Evolutionary conservation across 2,888 invertebrate genomes (phyloP).

Genomic region (Cantharis rustica): DNA sequence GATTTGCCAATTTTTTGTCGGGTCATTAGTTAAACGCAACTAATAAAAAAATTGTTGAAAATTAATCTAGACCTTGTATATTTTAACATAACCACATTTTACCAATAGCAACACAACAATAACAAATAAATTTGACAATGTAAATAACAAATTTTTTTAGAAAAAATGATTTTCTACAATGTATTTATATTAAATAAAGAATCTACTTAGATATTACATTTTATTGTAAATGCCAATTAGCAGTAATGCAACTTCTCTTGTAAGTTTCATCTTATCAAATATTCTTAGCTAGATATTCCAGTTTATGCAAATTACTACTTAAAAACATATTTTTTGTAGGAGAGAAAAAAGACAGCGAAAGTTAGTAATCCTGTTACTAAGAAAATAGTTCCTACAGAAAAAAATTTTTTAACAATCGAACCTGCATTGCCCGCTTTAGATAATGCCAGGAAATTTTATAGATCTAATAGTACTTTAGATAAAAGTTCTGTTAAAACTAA

Average conservation of each 20-base stretch:
- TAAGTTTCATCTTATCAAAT: constrained; percentile 36
- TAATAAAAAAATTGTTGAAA: too few species aligned
- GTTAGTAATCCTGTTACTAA: constrained; percentile 47
- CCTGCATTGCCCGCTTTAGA: constrained; percentile 47
- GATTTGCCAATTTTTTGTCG: too few species aligned
- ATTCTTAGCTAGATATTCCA: constrained; percentile 2
- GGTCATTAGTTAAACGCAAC: too few species aligned
- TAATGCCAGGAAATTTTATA: constrained; percentile 45
- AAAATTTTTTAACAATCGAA: constrained; percentile 50
- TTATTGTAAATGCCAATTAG: constrained; percentile 54
- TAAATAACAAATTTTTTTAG: neutral
- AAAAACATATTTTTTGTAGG: constrained; percentile 40
- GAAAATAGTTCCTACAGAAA: constrained; percentile 37
- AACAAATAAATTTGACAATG: constrained; percentile 3
- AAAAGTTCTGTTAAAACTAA: constrained; percentile 40
- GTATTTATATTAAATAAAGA: neutral
- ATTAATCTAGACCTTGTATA: neutral
- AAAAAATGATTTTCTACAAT: neutral
- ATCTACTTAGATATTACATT: neutral
- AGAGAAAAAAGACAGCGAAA: constrained; percentile 46
- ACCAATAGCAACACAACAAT: constrained; percentile 3
- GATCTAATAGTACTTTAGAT: constrained; percentile 61
- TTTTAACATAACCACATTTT: neutral
- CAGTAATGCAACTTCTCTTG: constrained; percentile 51
- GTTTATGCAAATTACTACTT: neutral